phyloP scores from a whole-genome alignment of 2,113 vertebrate genomes.

The Serilophus lunatus region DNA sequence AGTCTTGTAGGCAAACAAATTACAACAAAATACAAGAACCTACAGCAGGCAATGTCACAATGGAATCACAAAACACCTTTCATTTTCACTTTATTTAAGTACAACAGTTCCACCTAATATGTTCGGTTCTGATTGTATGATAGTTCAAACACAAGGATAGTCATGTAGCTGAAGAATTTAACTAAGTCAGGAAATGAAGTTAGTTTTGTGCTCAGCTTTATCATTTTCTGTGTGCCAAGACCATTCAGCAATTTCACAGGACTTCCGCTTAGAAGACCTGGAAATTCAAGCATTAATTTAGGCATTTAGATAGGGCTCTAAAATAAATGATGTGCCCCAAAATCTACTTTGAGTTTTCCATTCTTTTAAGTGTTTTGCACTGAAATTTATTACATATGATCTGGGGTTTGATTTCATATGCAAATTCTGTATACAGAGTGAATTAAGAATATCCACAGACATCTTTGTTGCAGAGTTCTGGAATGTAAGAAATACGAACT shows the following conservation, averaged over 20 bases:
- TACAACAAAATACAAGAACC: neutral
- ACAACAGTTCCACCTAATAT: neutral
- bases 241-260: neutral
- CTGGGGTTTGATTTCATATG: neutral
- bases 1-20: neutral
- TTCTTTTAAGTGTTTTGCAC: neutral
- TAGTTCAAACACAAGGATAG: neutral
- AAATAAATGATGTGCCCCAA: neutral
- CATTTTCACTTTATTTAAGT: neutral
- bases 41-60: neutral
- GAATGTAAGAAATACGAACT: neutral
- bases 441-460: neutral
- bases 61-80: neutral
- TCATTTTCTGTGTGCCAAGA: neutral
- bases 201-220: neutral
- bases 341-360: neutral
- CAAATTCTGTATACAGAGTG: neutral
- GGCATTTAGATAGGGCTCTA: neutral
- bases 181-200: neutral
- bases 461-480: neutral
- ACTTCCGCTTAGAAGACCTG: neutral
- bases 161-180: neutral
- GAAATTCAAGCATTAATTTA: neutral
- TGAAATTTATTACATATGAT: neutral
- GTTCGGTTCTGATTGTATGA: neutral